phyloP scores from a whole-genome alignment of 2,797 vertebrate species.

The Rhinophrynus dorsalis region DNA sequence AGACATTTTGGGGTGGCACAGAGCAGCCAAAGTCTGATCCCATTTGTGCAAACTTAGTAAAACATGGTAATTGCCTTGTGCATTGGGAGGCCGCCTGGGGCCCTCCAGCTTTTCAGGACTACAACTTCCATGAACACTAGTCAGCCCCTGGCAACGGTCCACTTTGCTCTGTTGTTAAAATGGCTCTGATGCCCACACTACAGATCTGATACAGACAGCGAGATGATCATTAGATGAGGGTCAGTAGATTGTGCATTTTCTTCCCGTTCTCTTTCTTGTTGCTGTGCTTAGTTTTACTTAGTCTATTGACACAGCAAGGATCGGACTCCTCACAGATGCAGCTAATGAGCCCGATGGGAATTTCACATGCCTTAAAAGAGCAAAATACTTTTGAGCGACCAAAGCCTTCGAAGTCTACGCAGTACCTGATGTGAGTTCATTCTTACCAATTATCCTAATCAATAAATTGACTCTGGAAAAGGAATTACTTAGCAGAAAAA shows the following conservation, averaged over 20 bases:
- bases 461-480: constrained; percentile 29
- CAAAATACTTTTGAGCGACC: constrained; percentile 27
- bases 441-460: constrained; percentile 47
- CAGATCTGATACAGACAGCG: background rate
- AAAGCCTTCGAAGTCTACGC: constrained; percentile 1
- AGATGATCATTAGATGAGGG: constrained; percentile 19
- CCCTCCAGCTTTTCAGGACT: no score
- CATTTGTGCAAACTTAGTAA: no score
- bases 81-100: no score
- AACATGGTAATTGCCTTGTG: no score
- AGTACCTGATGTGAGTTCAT: constrained; percentile 39
- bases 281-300: constrained; percentile 35
- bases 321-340: constrained; percentile 33
- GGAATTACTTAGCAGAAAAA: constrained; percentile 20
- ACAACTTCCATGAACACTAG: no score
- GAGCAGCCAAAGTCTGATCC: no score
- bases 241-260: constrained; percentile 4
- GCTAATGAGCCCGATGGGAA: constrained; percentile 48
- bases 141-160: no score
- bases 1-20: no score
- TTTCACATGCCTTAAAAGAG: constrained; percentile 47
- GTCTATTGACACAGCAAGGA: constrained; percentile 24
- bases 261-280: background rate
- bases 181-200: background rate
- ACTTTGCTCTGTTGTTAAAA: no score